These are phyloP conservation scores for Cyclophora albipunctata DNA, from an alignment of 2,888 invertebrate species.

Conservation along the genomic window DNA sequence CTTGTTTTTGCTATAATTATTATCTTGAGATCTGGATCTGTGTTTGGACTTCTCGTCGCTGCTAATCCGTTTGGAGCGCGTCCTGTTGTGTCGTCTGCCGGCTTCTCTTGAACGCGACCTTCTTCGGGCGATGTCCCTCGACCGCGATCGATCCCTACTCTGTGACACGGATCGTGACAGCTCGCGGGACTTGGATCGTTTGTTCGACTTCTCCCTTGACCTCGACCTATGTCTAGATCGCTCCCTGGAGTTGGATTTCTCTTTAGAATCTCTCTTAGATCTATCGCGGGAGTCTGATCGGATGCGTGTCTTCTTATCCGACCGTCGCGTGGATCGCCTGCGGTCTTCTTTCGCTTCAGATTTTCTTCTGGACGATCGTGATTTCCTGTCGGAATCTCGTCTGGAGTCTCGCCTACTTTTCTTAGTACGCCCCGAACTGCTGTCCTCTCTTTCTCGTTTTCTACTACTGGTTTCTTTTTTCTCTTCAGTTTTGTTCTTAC, in stretches of 20 bases:
- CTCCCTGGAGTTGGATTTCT: conserved; percentile 43
- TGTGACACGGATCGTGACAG: conserved; percentile 44
- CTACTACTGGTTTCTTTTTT: conserved; percentile 32
- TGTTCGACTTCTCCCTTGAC: conserved; percentile 43
- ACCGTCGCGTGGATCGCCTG: conserved; percentile 41
- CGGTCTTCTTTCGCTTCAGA: conserved; percentile 36
- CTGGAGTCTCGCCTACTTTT: conserved; percentile 47
- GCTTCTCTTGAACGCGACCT: conserved; percentile 30
- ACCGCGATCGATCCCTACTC: conserved; percentile 32
- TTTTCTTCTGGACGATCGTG: conserved; percentile 47
- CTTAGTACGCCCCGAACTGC: conserved; percentile 35
- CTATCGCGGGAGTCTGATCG: conserved; percentile 45
- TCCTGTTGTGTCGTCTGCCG: conserved; percentile 22
- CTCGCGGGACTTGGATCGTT: conserved; percentile 38
- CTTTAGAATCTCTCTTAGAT: conserved; percentile 37
- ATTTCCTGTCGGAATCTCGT: conserved; percentile 49
- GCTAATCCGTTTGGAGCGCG: conserved; percentile 35
- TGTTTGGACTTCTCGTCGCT: conserved; percentile 44
- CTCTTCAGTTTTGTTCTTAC: conserved; percentile 27
- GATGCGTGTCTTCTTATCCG: conserved; percentile 39
- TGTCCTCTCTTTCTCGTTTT: conserved; percentile 39
- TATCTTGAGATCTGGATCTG: conserved; percentile 61
- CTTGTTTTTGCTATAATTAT: conserved; percentile 45
- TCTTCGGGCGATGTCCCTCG: conserved; percentile 29
- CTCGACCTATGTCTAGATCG: conserved; percentile 42